Percentiles rank a stretch among this genome's conserved stretches.
These are phyloP conservation scores for Heteromyza rotundicornis DNA, from an alignment of 2,888 invertebrate genomes.

Conservation along the genomic window DNA sequence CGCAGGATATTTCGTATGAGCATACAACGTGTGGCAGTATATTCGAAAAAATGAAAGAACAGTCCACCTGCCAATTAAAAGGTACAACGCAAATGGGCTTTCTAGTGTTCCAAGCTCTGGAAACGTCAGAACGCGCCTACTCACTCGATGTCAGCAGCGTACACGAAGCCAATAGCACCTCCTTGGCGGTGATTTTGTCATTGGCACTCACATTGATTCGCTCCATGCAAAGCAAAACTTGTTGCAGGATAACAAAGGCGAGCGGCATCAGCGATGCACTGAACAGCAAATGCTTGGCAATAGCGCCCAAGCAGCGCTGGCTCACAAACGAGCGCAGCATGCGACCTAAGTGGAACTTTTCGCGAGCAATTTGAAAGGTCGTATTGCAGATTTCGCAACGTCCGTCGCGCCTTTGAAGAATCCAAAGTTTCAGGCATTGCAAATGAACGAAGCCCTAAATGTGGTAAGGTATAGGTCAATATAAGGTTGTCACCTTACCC, in stretches of 20 bases:
- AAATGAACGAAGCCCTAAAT: constrained; percentile 55
- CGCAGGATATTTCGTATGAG: constrained; percentile 51
- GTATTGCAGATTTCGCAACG: constrained; percentile 56
- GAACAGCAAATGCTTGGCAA: constrained; percentile 52
- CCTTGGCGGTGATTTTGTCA: constrained; percentile 43
- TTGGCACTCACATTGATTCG: constrained; percentile 47
- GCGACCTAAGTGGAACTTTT: constrained; percentile 43
- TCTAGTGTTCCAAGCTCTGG: no score
- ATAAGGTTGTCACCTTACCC: background rate
- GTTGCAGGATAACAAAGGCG: constrained; percentile 53
- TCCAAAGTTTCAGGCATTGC: constrained; percentile 56
- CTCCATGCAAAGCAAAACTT: constrained; percentile 54
- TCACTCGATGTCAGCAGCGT: constrained; percentile 53
- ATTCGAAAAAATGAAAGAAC: constrained; percentile 58
- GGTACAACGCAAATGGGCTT: background rate
- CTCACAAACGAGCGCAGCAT: constrained; percentile 53
- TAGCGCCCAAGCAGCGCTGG: constrained; percentile 50
- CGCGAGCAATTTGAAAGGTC: constrained; percentile 41
- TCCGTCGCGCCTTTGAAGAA: constrained; percentile 49
- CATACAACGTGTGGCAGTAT: constrained; percentile 50
- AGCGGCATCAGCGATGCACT: constrained; percentile 53
- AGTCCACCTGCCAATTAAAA: constrained; percentile 39
- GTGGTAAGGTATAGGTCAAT: background rate
- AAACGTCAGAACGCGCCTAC: background rate
- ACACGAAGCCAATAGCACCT: constrained; percentile 46